Evolutionary conservation across 2,888 invertebrate species (phyloP).

Genomic region (Drosophila parthenogenetica): DNA sequence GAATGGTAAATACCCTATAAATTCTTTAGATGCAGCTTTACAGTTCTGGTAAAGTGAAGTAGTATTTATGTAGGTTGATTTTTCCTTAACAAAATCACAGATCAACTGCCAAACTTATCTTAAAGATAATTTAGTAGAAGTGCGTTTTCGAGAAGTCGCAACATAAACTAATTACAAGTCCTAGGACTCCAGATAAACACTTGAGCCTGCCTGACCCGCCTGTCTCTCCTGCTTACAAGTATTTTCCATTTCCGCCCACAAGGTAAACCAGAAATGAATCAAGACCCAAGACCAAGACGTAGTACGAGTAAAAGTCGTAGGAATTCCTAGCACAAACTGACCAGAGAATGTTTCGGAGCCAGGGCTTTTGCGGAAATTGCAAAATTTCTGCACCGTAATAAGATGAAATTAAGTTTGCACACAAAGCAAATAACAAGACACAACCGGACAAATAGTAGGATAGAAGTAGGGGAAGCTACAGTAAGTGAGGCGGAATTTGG

Average conservation of each 20-base stretch:
- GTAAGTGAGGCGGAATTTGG: neutral
- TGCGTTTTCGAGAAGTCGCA: slow-evolving; percentile 6
- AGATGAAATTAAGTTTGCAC: slow-evolving; percentile 78
- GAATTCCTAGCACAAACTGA: slow-evolving; percentile 34
- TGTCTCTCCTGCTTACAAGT: slow-evolving; percentile 32
- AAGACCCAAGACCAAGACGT: slow-evolving; percentile 53
- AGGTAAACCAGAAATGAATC: slow-evolving; percentile 28
- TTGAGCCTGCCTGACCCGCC: slow-evolving; percentile 32
- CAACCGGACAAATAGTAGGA: slow-evolving; percentile 43
- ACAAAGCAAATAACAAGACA: slow-evolving; percentile 54
- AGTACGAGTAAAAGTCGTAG: slow-evolving; percentile 8
- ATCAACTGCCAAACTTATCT: neutral
- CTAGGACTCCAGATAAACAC: slow-evolving; percentile 60
- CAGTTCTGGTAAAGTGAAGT: no score
- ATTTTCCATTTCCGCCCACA: slow-evolving; percentile 72
- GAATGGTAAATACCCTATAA: neutral
- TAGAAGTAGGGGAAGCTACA: neutral
- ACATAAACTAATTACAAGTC: slow-evolving; percentile 44
- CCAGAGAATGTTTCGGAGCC: slow-evolving; percentile 24
- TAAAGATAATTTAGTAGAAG: slow-evolving; percentile 9
- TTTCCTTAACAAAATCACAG: neutral
- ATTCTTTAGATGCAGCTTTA: neutral
- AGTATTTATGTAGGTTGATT: no score
- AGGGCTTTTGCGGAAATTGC: slow-evolving; percentile 70
- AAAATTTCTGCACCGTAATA: slow-evolving; percentile 80